Evolutionary conservation across 2,888 invertebrate genomes (phyloP), one percentile per base, ranked within the genome.

Genomic region (Spodoptera littoralis): DNA sequence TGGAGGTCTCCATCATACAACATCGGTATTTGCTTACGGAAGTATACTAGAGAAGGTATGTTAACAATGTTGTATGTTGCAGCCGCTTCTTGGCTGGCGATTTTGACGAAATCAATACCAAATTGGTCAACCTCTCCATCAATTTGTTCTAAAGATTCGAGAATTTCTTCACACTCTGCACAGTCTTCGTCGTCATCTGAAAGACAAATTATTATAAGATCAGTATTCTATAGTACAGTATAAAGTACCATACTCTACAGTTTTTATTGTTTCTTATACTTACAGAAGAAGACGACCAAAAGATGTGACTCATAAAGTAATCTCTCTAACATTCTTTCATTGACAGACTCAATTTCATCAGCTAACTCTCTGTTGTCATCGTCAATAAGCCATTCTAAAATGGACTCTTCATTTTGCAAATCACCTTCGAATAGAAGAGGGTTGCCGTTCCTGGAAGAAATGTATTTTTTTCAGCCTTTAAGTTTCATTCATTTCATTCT

Each of bases 81-180:
- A 11, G 98, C 97, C 2, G 98, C 97, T 79, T 97, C 97, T 0
- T 96, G 94, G 83, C 98, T 98, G 48, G 97, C 96, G 59, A 98
- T 98, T 90, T 98, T 98, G 0, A 99, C 98, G 90, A 99, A 98
- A 89, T 98, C 98, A 77, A 98, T 98, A n/a, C 98, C 98, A 86
- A 96, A 98, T 80, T 97, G 96, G 90, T 98, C 98, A 0, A 98
- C 98, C 93, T 99, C 99, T 42, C 98, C 98, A 84, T 99, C 99
- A 77, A 99, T 99, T 88, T 98, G 97, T 91, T 99, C 99, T 46
- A 99, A 91, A 68, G 98, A 97, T 88, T 98, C 97, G 50, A 99
- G 95, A 59, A 99, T 98, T 87, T 98, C 98, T 76, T 97, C 97
- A 85, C 99, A 99, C 88, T 98, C 98, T 12, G 97, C 96, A 89